Base-by-base conservation (phyloP, 2,797 vertebrate genomes). In the Hydrolagus colliei region DNA sequence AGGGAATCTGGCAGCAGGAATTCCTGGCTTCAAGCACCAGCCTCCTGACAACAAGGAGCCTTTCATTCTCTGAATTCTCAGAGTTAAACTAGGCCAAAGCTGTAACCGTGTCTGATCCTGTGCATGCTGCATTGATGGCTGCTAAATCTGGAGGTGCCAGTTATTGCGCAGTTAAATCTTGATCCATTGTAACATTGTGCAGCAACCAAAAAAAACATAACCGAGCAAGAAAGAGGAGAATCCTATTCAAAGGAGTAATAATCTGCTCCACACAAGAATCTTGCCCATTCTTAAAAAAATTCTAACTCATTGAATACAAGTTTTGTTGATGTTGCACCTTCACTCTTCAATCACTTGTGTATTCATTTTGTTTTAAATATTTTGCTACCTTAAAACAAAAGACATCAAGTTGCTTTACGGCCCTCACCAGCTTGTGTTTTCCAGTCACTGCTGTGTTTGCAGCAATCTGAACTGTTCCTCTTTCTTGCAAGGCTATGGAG, bases 1-100 rank as follows among this genome's bases (percentile, higher is more conserved):
- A 41, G 65, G 32, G 32, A 18, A 8, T 71, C 41, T 84, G 78
- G 79, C 79, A 84, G 52, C 27, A 84, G 27, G 79, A 84, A 84
- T 84, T 84, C 65, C 79, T 84, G 79, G 79, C 79, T 84, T 84
- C 79, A 84, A 35, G 52, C 65, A 84, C 52, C 67, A 84, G 79
- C 79, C 71, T 84, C 79, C 79, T 67, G 71, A 84, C 67, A 84
- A 84, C 79, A 84, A 84, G 79, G 79, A 84, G 65, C 65, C 65
- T 84, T 84, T 84, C 79, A 84, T 84, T 84, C 79, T 84, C 79
- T 63, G 79, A 84, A 84, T 71, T 84, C 79, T 84, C 32, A 35
- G 14, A 84, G 65, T 84, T 63, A 84, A 84, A 52, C 71, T 9
- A 35, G 71, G 79, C 79, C 79, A 84, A 84, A 68, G 79, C 71